Conservation (phyloP, 2,888 invertebrate species). For the Brenthis daphne region DNA sequence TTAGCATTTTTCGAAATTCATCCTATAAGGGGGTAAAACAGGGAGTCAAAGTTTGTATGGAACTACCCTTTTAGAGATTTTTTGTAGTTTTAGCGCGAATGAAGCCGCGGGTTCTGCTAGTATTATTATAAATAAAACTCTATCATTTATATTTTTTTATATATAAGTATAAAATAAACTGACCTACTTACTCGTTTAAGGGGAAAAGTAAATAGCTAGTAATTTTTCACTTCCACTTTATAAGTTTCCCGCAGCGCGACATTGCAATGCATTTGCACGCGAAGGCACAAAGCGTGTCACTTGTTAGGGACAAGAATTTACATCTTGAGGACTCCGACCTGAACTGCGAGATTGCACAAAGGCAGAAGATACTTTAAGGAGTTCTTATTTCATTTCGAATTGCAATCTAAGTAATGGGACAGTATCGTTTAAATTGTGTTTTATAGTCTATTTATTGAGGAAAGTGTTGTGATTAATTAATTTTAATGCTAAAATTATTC, state of each 20-base stretch:
- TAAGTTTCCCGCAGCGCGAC: constrained; percentile 8
- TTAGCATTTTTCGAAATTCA: no score
- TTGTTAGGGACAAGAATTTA: constrained; percentile 21
- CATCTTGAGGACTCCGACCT: constrained; percentile 15
- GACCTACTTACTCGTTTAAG: background rate
- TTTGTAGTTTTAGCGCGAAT: no score
- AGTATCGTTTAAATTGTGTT: no score
- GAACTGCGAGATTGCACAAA: constrained; percentile 12
- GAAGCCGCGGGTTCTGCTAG: no score
- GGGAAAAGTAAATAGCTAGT: constrained; percentile 10
- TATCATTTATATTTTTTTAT: no score
- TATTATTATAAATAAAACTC: no score
- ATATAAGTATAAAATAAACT: background rate
- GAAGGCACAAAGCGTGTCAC: constrained; percentile 19
- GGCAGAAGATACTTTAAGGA: constrained; percentile 3
- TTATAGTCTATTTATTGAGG: no score
- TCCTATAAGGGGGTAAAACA: no score
- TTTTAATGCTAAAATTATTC: no score
- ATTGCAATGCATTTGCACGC: constrained; percentile 15
- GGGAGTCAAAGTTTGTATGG: no score
- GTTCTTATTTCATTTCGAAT: constrained; percentile 7
- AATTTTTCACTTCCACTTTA: constrained; percentile 17
- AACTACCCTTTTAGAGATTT: no score
- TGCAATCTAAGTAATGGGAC: background rate
- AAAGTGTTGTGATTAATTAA: no score